Evolutionary conservation across 2,113 vertebrate species (phyloP), one percentile per base, ranked within the genome.

Genomic region (Hippocampus comes): DNA sequence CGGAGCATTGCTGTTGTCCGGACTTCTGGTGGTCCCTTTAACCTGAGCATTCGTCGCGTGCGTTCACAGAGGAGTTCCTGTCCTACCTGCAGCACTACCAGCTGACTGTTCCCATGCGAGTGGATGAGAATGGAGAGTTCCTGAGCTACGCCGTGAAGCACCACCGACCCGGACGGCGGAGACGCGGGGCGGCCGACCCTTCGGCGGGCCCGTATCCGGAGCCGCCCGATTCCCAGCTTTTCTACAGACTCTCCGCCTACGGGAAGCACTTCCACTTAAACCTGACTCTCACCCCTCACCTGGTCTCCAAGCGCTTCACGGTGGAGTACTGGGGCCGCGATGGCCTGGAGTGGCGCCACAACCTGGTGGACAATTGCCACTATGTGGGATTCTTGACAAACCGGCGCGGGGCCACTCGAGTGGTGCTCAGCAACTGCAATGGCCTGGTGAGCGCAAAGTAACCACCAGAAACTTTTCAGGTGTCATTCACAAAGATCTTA

Each of bases 181-280:
- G 94, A 90, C 94, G 95, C 12, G 94, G 94, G 57, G 89, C 88
- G 87, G 94, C 4, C 15, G 87, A 89, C 60, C 77, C 86, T n/a
- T 14, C 56, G 0, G 21, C 67, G 67, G 86, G 76, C 18, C 70
- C 51, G 68, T 81, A 89, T 23, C 94, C 90, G 79, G 93, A 94
- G 77, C 92, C 93, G 75, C 87, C 92, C 38, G 92, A 93, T 87
- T 89, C 95, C 89, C 94, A 89, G 83, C 95, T 98, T 87, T 99
- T 96, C 94, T 99, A 97, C 93, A 95, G 94, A 92, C 95, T 99
- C 90, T 96, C 95, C 71, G 97, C 97, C 82, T 99, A 99, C 88
- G 97, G 97, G 85, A 97, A 95, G 94, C 96, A 97, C 95, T 98
- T 99, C 95, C 94, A 97, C 88, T 92, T 99, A 89, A 98, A 99